These are phyloP conservation scores for Aphaenogaster rudis DNA, from an alignment of 1,140 invertebrate genomes.

Conservation along the genomic window DNA sequence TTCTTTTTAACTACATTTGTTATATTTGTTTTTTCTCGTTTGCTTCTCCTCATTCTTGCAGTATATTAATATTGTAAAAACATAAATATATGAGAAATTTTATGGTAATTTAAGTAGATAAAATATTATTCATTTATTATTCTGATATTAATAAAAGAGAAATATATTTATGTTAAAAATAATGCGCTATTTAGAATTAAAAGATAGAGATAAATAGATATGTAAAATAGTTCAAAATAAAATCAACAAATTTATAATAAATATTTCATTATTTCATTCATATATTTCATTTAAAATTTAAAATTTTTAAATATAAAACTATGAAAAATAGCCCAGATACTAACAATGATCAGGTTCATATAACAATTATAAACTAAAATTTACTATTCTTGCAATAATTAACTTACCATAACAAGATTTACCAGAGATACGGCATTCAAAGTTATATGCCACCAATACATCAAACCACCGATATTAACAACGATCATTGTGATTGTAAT, in stretches of 20 bases:
- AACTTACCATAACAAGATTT: conserved; percentile 97
- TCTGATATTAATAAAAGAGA: neutral
- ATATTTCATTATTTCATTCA: neutral
- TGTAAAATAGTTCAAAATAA: conserved; percentile 3
- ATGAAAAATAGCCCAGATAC: neutral
- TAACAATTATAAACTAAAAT: neutral
- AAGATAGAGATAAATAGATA: neutral
- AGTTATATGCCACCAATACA: conserved; percentile 99
- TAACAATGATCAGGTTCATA: neutral
- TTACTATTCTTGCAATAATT: neutral
- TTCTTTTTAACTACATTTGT: neutral
- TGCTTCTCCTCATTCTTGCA: neutral
- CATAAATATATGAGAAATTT: neutral
- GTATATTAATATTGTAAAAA: neutral
- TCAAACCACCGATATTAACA: conserved; percentile 96
- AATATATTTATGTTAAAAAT: neutral
- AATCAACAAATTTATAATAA: neutral
- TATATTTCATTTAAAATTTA: neutral
- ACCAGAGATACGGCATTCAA: conserved; percentile 99
- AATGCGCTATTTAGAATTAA: neutral
- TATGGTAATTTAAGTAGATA: neutral
- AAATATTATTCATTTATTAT: neutral
- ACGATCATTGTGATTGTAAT: conserved; percentile 98
- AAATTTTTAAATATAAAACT: neutral
- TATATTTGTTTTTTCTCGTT: neutral